Conservation (phyloP, 2,888 invertebrate species). For the Eupithecia exiguata region DNA sequence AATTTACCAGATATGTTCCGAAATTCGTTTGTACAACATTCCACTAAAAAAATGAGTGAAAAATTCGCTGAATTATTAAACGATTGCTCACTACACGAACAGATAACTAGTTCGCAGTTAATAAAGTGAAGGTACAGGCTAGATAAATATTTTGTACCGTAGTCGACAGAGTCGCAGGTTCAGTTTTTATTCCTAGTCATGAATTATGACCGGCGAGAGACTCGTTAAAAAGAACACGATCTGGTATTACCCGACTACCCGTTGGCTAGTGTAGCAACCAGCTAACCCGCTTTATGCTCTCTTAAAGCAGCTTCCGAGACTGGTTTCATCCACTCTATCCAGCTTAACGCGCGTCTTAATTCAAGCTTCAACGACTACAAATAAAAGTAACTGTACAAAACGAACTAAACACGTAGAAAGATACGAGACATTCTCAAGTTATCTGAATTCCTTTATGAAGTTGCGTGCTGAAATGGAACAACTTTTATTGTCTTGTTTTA, state of each 20-base stretch:
- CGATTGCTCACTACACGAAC: not conserved
- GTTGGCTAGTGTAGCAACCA: conserved; percentile 63
- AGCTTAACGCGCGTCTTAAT: conserved; percentile 77
- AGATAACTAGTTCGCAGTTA: conserved; percentile 17
- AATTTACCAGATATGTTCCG: not conserved
- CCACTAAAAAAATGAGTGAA: not conserved
- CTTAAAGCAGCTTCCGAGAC: conserved; percentile 74
- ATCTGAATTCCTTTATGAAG: conserved; percentile 26
- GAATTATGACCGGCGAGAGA: conserved; percentile 70
- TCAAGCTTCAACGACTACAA: conserved; percentile 62
- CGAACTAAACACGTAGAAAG: conserved; percentile 5
- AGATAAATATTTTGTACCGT: conserved; percentile 51
- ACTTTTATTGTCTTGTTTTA: conserved; percentile 32
- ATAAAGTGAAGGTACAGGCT: conserved; percentile 40
- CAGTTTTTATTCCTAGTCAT: conserved; percentile 69
- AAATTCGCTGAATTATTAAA: not conserved
- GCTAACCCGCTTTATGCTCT: conserved; percentile 77
- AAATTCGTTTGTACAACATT: not conserved
- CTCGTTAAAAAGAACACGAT: conserved; percentile 78
- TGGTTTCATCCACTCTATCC: conserved; percentile 69
- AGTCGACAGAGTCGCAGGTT: conserved; percentile 55
- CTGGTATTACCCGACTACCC: conserved; percentile 72
- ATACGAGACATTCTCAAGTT: conserved; percentile 24
- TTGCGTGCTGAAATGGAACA: conserved; percentile 35
- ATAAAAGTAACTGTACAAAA: conserved; percentile 53